A percentile compares a stretch with the other conserved stretches of the same genome.
These are phyloP conservation scores for Tetragnatha versicolor DNA, from an alignment of 1,140 invertebrate genomes.

Conservation along the genomic window DNA sequence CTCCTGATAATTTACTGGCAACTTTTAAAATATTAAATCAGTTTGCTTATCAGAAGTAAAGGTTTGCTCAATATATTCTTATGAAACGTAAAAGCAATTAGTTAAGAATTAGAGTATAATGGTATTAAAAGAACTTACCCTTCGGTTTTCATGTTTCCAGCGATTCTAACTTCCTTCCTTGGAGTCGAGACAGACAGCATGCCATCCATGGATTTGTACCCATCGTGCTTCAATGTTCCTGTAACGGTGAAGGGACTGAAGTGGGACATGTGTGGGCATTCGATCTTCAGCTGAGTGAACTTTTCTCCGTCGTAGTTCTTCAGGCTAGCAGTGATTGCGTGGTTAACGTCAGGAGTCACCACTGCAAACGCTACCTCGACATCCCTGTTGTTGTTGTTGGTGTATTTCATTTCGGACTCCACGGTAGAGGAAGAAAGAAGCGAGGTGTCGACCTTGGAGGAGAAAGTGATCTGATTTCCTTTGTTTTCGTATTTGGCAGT, in stretches of 20 bases:
- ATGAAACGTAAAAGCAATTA: too few relatives aligned
- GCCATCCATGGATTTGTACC: slow-evolving; percentile 9
- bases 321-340: slow-evolving; percentile 13
- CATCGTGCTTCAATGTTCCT: slow-evolving; percentile 21
- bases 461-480: slow-evolving; percentile 2
- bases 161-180: slow-evolving; percentile 32
- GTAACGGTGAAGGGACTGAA: slow-evolving; percentile 36
- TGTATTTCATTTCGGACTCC: slow-evolving; percentile 35
- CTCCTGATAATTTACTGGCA: too few relatives aligned
- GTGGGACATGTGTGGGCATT: slow-evolving; percentile 11
- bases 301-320: slow-evolving; percentile 49
- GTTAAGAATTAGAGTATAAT: background rate
- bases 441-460: slow-evolving; percentile 21
- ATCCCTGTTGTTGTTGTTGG: slow-evolving; percentile 53
- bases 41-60: too few relatives aligned
- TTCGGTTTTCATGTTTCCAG: slow-evolving; percentile 47
- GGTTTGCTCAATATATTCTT: too few relatives aligned
- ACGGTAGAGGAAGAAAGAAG: slow-evolving; percentile 11
- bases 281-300: slow-evolving; percentile 15
- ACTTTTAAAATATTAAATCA: too few relatives aligned
- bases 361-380: slow-evolving; percentile 49
- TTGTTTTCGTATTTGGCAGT: slow-evolving; percentile 33
- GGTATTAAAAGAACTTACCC: slow-evolving; percentile 18
- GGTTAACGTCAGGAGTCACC: slow-evolving; percentile 13
- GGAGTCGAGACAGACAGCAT: slow-evolving; percentile 12